Conservation (phyloP, 2,797 vertebrate species). For the Lithobates sylvaticus region DNA sequence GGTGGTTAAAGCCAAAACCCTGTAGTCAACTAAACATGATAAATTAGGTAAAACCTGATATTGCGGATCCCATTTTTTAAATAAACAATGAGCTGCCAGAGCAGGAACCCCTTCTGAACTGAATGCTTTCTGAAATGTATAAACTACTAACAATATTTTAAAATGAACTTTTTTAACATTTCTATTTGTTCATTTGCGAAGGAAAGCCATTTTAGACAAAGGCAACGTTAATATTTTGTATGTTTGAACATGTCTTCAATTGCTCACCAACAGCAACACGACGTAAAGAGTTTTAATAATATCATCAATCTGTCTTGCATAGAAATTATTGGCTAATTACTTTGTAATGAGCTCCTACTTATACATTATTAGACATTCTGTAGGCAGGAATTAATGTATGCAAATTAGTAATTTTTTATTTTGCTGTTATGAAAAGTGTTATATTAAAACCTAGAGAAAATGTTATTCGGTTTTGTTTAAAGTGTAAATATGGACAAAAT, state of each 20-base stretch:
- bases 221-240: constrained; percentile 9
- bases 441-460: too few species aligned
- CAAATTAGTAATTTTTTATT: constrained; percentile 39
- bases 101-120: too few species aligned
- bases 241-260: constrained; percentile 39
- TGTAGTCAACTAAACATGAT: too few species aligned
- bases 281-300: constrained; percentile 28
- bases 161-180: constrained; percentile 8
- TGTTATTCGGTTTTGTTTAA: too few species aligned
- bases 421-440: background rate
- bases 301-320: constrained; percentile 49
- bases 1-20: too few species aligned
- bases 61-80: too few species aligned
- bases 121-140: too few species aligned
- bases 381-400: constrained; percentile 33
- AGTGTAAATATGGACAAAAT: too few species aligned
- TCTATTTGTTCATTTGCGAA: constrained; percentile 25
- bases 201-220: constrained; percentile 3
- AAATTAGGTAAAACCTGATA: too few species aligned
- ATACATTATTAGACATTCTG: constrained; percentile 40
- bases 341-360: constrained; percentile 38
- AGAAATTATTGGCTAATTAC: constrained; percentile 51
- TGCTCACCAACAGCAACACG: constrained; percentile 31
- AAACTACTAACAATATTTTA: constrained; percentile 2
- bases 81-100: too few species aligned